phyloP scores from a whole-genome alignment of 2,113 vertebrate genomes.

The Phrynosoma blainvillii region DNA sequence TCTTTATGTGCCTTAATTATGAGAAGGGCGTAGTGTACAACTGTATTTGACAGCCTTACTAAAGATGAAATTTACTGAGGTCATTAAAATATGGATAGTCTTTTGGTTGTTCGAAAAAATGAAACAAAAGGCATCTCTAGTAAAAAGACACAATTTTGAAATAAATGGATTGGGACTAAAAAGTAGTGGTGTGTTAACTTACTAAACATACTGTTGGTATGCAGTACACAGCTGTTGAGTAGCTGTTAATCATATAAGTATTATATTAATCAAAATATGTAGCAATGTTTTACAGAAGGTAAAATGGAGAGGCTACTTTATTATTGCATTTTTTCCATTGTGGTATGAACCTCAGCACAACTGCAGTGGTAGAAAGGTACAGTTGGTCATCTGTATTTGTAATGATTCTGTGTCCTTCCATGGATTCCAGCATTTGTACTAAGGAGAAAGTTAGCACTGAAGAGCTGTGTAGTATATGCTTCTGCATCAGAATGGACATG shows the following conservation, averaged over 20 bases:
- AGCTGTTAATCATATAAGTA: not conserved
- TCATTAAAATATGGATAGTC: not conserved
- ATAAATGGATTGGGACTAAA: not conserved
- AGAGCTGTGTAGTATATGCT: not conserved
- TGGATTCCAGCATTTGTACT: not conserved
- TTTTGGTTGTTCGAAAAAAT: too few relatives aligned
- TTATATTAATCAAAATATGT: not conserved
- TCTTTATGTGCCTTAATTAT: not conserved
- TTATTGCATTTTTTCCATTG: not conserved
- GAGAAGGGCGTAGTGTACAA: not conserved
- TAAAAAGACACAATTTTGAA: not conserved
- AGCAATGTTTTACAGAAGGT: not conserved
- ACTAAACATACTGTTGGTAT: not conserved
- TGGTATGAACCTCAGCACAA: not conserved
- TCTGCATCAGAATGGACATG: not conserved
- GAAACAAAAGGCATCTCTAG: not conserved
- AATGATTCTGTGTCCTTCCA: not conserved
- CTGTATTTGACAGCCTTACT: not conserved
- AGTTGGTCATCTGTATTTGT: not conserved
- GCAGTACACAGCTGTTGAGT: too few relatives aligned
- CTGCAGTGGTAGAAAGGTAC: not conserved
- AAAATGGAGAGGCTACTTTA: not conserved
- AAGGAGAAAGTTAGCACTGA: not conserved
- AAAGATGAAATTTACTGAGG: accelerated
- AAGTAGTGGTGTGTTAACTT: not conserved